A percentile compares a stretch with the other conserved stretches of the same genome.
Conservation (phyloP, 2,113 vertebrate genomes). For the Gopherus flavomarginatus region DNA sequence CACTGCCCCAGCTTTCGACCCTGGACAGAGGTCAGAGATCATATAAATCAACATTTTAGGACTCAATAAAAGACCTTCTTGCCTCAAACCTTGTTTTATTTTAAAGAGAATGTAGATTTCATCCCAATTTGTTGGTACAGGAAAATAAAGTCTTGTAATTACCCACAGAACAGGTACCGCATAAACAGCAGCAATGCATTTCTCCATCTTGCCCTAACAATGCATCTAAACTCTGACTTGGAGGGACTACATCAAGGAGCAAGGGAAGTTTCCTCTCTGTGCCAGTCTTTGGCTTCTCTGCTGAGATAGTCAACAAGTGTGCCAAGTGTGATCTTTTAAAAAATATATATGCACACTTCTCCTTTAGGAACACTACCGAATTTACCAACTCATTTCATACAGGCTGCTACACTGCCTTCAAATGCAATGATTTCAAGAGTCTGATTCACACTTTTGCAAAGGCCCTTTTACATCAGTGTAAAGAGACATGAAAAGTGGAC, state of each 20-base stretch:
- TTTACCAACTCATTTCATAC: slow-evolving; percentile 33
- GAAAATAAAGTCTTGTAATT: background rate
- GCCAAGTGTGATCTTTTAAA: slow-evolving; percentile 6
- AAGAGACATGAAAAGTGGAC: slow-evolving; percentile 52
- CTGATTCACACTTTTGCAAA: background rate
- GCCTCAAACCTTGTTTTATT: slow-evolving; percentile 3
- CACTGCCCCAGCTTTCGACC: background rate
- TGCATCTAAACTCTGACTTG: background rate
- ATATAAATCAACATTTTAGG: slow-evolving; percentile 15
- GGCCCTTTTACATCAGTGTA: slow-evolving; percentile 54
- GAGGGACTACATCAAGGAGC: background rate
- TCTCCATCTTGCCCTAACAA: background rate
- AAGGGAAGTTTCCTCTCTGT: accelerated
- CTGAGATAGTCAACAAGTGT: slow-evolving; percentile 12
- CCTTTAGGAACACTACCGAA: background rate
- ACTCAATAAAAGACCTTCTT: background rate
- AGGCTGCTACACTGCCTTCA: slow-evolving; percentile 30
- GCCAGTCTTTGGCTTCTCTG: background rate
- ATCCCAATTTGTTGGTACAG: background rate
- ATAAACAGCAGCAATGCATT: background rate
- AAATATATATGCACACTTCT: background rate
- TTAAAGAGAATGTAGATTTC: slow-evolving; percentile 11
- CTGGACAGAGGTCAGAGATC: slow-evolving; percentile 38
- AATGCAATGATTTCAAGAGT: background rate
- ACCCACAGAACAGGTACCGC: background rate